These are phyloP conservation scores for Apteryx owenii DNA, from an alignment of 2,113 vertebrate genomes.

Conservation along the genomic window DNA sequence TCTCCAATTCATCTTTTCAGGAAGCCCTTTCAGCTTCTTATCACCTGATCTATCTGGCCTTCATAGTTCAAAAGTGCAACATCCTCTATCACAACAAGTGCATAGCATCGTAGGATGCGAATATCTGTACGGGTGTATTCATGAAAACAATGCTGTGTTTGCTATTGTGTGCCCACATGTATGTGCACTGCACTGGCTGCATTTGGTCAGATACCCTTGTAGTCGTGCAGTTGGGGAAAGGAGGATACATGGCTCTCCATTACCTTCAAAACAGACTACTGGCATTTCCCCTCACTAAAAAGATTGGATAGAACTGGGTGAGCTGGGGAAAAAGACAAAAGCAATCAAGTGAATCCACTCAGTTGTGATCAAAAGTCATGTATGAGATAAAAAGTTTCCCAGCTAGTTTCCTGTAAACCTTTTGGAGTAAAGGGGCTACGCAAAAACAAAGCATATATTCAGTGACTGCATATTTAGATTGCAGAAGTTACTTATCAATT, in stretches of 20 bases:
- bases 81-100: not conserved
- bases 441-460: not conserved
- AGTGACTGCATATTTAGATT: not conserved
- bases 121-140: fast-evolving
- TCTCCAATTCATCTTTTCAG: not conserved
- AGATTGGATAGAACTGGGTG: not conserved
- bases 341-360: not conserved
- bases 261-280: not conserved
- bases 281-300: not conserved
- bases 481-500: not conserved
- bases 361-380: not conserved
- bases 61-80: not conserved
- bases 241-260: not conserved
- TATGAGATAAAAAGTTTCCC: not conserved
- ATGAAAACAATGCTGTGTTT: not conserved
- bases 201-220: not conserved
- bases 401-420: not conserved
- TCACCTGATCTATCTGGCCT: not conserved
- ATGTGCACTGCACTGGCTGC: not conserved
- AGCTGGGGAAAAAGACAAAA: not conserved
- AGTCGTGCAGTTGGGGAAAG: not conserved
- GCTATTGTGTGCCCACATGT: fast-evolving
- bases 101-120: not conserved
- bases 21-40: not conserved
- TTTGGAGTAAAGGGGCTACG: not conserved